These are phyloP conservation scores for Pogonognathellus flavescens DNA, from an alignment of 1,140 invertebrate species.

Conservation along the genomic window DNA sequence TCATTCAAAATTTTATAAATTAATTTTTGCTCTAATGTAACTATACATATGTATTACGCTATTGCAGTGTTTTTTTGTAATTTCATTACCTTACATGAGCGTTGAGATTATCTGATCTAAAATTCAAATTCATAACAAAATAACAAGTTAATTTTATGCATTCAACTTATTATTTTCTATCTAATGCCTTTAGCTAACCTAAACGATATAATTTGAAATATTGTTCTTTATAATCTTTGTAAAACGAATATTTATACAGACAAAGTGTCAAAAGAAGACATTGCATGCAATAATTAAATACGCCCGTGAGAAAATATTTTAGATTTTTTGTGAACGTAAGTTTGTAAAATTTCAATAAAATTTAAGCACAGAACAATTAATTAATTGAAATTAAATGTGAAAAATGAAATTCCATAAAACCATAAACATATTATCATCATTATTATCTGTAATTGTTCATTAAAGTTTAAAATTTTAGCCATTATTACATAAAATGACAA, in stretches of 20 bases:
- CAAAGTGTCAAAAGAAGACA: slow-evolving; percentile 31
- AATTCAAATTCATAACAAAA: slow-evolving; percentile 30
- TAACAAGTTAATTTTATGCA: neutral
- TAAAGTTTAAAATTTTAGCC: too few species aligned
- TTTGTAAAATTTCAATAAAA: neutral
- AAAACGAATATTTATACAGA: neutral
- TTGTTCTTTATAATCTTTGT: neutral
- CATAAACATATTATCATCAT: too few species aligned
- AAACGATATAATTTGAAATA: neutral
- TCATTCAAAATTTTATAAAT: slow-evolving; percentile 58
- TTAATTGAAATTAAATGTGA: too few species aligned
- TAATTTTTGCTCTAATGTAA: slow-evolving; percentile 23
- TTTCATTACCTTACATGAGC: slow-evolving; percentile 63
- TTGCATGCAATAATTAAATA: neutral
- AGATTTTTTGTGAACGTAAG: neutral
- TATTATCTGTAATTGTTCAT: too few species aligned
- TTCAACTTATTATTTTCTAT: too few species aligned
- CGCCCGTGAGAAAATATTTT: neutral
- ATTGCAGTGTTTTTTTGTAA: neutral
- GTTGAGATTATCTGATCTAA: slow-evolving; percentile 65
- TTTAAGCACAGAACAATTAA: too few species aligned
- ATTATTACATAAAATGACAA: neutral
- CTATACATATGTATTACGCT: neutral
- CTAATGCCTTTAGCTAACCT: too few species aligned
- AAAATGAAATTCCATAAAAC: too few species aligned